Percentiles rank a stretch among this genome's conserved stretches.
phyloP scores from a whole-genome alignment of 2,888 invertebrate species.

The Hyposoter didymator region DNA sequence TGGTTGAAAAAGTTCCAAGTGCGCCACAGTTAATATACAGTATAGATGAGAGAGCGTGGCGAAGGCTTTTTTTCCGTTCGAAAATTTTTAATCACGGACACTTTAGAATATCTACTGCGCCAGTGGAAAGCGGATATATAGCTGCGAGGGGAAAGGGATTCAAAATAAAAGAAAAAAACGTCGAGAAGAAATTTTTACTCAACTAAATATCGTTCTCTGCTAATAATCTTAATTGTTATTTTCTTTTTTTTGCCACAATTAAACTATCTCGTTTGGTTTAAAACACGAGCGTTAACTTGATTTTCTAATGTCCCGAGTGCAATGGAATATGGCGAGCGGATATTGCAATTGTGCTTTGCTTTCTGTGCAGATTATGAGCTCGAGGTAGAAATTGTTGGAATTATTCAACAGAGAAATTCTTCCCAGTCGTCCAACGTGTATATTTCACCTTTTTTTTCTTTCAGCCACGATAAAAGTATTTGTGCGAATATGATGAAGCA shows the following conservation, averaged over 20 bases:
- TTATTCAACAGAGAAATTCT: neutral
- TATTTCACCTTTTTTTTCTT: neutral
- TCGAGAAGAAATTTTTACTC: conserved; percentile 21
- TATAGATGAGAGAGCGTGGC: conserved; percentile 51
- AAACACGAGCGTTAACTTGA: neutral
- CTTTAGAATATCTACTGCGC: conserved; percentile 62
- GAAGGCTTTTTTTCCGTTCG: conserved; percentile 55
- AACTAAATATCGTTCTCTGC: conserved; percentile 24
- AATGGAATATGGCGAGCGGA: neutral
- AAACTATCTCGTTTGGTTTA: neutral
- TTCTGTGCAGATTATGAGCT: neutral
- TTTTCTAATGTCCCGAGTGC: neutral
- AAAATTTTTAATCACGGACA: conserved; percentile 72
- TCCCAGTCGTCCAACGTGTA: neutral
- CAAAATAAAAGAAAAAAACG: neutral
- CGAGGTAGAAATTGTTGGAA: conserved; percentile 4
- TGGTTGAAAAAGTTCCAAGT: conserved; percentile 56
- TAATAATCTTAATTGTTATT: conserved; percentile 24
- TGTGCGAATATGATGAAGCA: conserved; percentile 7
- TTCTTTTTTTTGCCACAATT: conserved; percentile 20
- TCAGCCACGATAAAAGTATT: neutral
- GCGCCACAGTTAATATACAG: conserved; percentile 56
- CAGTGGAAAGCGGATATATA: conserved; percentile 13
- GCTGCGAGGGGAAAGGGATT: neutral
- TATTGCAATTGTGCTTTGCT: neutral